Base-by-base conservation (phyloP, 2,797 vertebrate species). In the Cheirogaleus major region DNA sequence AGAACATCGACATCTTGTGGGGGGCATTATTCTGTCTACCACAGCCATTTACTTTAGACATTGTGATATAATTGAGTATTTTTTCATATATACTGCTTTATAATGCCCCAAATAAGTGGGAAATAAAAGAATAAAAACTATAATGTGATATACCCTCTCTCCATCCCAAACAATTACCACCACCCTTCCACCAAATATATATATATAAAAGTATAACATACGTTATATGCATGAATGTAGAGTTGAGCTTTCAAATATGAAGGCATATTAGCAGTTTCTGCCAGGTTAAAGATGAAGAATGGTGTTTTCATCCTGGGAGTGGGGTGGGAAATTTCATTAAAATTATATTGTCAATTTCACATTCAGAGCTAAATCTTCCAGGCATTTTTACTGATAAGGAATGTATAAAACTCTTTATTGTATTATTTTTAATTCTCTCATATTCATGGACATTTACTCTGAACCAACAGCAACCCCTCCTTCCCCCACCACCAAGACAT, bases 251-350 rank as follows among this genome's bases (percentile, higher is more conserved):
- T 99, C 63, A 96, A 89, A 20, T 97, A 84, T 11, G 96, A 73
- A 55, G 98, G 92, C 75, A 98, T 57, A 0, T 89, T 83, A 70
- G 96, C 95, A 0, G 76, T 98, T 95, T 99, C 99, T 86, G 99
- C 99, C 94, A 99, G 99, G 98, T 99, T 99, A 98, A 99, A 99
- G 98, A 99, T 99, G 98, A 99, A 99, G 99, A 99, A 99, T 52
- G 99, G 99, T 12, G 99, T 99, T 98, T 99, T 99, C 99, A 99
- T 99, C 99, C 99, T 99, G 98, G 43, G 76, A 89, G 83, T 61
- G 0, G 76, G 98, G 98, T 5, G 35, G 32, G 38, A 4, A 89
- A 18, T 32, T 43, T 84, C 41, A 69, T 94, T 93, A 75, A 95
- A 41, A 84, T 41, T 57, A 52, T 0, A 59, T 22, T 50, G 67